These are phyloP conservation scores for Chiridota heheva DNA, from an alignment of 35 echinoderm and acorn worm species.

Conservation along the genomic window DNA sequence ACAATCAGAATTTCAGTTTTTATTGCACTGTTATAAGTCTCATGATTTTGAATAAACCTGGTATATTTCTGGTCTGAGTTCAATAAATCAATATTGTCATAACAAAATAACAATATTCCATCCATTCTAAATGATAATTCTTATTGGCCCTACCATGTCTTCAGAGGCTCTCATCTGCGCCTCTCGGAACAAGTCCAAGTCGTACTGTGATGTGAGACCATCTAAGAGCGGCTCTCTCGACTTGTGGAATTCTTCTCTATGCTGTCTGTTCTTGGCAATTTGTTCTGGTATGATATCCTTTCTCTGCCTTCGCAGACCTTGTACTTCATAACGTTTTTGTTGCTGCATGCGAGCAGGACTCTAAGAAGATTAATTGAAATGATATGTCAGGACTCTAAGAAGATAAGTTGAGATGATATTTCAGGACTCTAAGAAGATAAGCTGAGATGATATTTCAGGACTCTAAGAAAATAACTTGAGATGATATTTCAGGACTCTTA, in stretches of 20 bases:
- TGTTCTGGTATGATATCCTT: constrained; percentile 68
- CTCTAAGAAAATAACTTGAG: too few relatives aligned
- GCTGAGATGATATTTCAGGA: too few relatives aligned
- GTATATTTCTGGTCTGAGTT: too few relatives aligned
- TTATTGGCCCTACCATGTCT: constrained; percentile 81
- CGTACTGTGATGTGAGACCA: constrained; percentile 92
- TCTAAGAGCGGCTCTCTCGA: constrained; percentile 82
- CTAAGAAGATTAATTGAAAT: constrained; percentile 30
- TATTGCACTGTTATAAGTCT: too few relatives aligned
- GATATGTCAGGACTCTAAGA: neutral
- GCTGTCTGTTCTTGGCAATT: constrained; percentile 71
- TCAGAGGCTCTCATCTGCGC: constrained; percentile 93
- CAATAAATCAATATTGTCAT: too few relatives aligned
- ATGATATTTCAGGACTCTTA: too few relatives aligned
- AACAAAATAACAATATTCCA: too few relatives aligned
- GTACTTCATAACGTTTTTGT: constrained; percentile 75
- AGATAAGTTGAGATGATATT: neutral
- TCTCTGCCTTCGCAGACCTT: constrained; percentile 68
- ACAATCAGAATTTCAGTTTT: too few relatives aligned
- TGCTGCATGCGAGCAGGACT: constrained; percentile 70
- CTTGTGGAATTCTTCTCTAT: constrained; percentile 87
- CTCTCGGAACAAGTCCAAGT: constrained; percentile 86
- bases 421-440: too few relatives aligned
- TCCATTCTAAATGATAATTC: neutral
- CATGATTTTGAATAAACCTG: too few relatives aligned